Evolutionary conservation across 2,888 invertebrate species (phyloP).

Genomic region (Scaptomyza polygonia): DNA sequence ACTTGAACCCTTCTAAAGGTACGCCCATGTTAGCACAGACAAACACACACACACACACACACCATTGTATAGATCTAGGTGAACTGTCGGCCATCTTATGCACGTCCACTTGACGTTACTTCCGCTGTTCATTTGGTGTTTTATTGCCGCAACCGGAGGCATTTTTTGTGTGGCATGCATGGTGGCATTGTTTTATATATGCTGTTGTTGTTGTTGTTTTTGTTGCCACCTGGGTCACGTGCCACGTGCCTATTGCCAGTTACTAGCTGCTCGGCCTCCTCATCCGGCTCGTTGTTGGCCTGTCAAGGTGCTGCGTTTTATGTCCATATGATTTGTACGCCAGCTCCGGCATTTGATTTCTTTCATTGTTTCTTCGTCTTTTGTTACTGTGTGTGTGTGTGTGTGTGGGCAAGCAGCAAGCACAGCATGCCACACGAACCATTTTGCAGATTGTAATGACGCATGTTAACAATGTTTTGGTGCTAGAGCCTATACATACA

Average conservation of each 20-base stretch:
- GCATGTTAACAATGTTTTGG: slow-evolving; percentile 79
- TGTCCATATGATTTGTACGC: slow-evolving; percentile 74
- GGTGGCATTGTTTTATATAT: not conserved
- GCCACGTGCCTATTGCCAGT: slow-evolving; percentile 57
- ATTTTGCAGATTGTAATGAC: slow-evolving; percentile 81
- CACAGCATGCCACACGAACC: slow-evolving; percentile 40
- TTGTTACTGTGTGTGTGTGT: slow-evolving; percentile 36
- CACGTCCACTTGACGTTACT: slow-evolving; percentile 67
- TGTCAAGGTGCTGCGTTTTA: slow-evolving; percentile 77
- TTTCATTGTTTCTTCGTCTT: slow-evolving; percentile 44
- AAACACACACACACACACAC: slow-evolving; percentile 20
- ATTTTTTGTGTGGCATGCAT: slow-evolving; percentile 20
- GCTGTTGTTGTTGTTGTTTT: slow-evolving; percentile 29
- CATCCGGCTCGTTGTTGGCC: slow-evolving; percentile 7
- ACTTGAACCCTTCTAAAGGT: not conserved
- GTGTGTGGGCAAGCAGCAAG: slow-evolving; percentile 12
- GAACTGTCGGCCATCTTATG: slow-evolving; percentile 42
- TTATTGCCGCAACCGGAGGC: slow-evolving; percentile 67
- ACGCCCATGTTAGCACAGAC: slow-evolving; percentile 18
- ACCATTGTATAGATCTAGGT: slow-evolving; percentile 18
- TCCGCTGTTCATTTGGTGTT: slow-evolving; percentile 79
- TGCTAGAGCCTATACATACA: slow-evolving; percentile 15
- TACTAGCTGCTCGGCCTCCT: not conserved
- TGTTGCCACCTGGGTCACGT: slow-evolving; percentile 59
- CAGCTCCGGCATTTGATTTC: slow-evolving; percentile 68